Conservation (phyloP, 2,888 invertebrate species). For the Leptogaster cylindrica region DNA sequence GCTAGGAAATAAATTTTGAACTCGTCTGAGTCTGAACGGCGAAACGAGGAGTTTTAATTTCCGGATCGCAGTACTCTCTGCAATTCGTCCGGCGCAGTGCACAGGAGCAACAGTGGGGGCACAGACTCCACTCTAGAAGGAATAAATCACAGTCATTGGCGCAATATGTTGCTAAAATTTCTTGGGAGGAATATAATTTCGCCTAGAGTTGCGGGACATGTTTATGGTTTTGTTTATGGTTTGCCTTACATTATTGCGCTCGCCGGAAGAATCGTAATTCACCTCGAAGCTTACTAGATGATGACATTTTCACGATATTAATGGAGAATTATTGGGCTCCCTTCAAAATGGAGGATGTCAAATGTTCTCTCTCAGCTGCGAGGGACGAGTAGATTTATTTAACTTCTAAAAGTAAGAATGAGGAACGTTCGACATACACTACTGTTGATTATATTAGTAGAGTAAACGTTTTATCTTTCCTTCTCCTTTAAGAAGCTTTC, state of each 20-base stretch:
- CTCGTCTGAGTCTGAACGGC: not conserved
- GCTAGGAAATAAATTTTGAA: conserved; percentile 12
- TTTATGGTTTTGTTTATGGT: conserved; percentile 45
- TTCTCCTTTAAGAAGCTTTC: too few species aligned
- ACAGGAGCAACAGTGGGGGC: not conserved
- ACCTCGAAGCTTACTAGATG: conserved; percentile 20
- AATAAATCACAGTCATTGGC: conserved; percentile 40
- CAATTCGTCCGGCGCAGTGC: not conserved
- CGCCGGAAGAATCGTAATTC: conserved; percentile 22
- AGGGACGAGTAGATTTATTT: too few species aligned
- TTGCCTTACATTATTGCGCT: conserved; percentile 40
- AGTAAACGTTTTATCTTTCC: too few species aligned
- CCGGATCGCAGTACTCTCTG: not conserved
- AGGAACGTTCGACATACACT: too few species aligned
- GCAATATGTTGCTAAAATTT: conserved; percentile 33
- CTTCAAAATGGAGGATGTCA: not conserved
- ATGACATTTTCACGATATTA: conserved; percentile 17
- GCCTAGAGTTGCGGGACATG: conserved; percentile 30
- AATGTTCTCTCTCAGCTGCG: not conserved
- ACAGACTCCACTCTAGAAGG: conserved; percentile 4
- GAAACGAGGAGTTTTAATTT: not conserved
- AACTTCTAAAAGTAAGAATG: too few species aligned
- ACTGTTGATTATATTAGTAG: too few species aligned
- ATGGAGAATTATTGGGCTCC: conserved; percentile 26
- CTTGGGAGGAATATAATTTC: conserved; percentile 31